Evolutionary conservation across 2,888 invertebrate genomes (phyloP), one percentile per base, ranked within the genome.

Genomic region (Brachycybe producta): DNA sequence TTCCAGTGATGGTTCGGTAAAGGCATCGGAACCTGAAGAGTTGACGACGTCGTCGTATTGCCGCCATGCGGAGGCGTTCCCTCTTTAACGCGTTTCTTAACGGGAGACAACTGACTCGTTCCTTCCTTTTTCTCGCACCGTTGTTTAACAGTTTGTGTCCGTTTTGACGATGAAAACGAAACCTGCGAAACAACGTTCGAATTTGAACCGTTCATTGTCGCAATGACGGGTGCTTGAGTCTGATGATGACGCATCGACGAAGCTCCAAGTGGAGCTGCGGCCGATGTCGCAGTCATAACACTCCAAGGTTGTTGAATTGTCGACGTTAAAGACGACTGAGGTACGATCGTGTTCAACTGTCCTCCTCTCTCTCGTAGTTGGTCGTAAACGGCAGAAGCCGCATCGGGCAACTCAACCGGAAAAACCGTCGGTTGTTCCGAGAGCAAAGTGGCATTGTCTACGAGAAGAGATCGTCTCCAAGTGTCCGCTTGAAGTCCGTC

Each of bases 61-160:
- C 53, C 52, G 55, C 57, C 53, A 57, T 61, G 59, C 8, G 67
- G 91, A 23, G 92, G 92, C 23, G 91, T 87, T 62, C 87, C 90
- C 65, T 94, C 94, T 67, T 94, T 94, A 38, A 94, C 92, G 17
- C 94, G 78, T 67, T 95, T 95, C 73, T 95, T 95, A 24, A 94
- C 92, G 2, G 95, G 95, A 61, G 91, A 92, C 61, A 94, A 71
- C 65, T 92, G 92, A 17, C 63, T 62, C 51, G 83, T 81, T 64
- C 82, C 82, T 66, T 88, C 86, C 67, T 86, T 87, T 52, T 64
- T 64, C 42, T 61, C 62, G 51, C 5, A 51, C 47, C 45, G 50
- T 24, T 52, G 53, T 30, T 52, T 52, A 5, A 28, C 34, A 2
- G 53, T 52, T 27, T 52, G 53, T 5, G 53, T 51, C 41, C 58